phyloP scores from a whole-genome alignment of 2,113 vertebrate species.

The Cochlearius cochlearius region DNA sequence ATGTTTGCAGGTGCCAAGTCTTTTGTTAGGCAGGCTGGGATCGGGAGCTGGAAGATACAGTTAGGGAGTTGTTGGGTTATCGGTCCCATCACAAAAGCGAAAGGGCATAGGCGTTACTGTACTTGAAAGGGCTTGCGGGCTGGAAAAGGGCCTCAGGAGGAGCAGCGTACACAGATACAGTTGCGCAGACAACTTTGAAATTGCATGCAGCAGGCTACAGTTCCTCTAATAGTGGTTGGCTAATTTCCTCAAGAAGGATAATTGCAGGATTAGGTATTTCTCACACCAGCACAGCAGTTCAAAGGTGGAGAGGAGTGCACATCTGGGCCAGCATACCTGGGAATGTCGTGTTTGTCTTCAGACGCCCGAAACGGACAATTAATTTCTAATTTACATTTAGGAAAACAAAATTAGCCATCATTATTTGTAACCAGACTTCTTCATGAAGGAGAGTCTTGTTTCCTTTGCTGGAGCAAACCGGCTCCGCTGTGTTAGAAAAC shows the following conservation, averaged over 20 bases:
- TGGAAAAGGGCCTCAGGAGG: not conserved
- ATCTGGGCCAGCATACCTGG: not conserved
- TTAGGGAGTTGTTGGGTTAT: not conserved
- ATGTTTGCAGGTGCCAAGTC: not conserved
- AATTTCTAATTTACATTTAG: not conserved
- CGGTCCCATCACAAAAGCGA: not conserved
- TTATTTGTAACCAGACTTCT: not conserved
- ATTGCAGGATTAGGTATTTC: not conserved
- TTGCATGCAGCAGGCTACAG: not conserved
- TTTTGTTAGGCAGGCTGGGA: not conserved
- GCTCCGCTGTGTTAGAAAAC: not conserved
- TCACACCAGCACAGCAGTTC: not conserved
- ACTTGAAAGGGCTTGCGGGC: not conserved
- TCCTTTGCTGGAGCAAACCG: not conserved
- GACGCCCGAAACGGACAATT: not conserved
- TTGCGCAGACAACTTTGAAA: not conserved
- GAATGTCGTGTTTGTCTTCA: not conserved
- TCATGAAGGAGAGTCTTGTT: not conserved
- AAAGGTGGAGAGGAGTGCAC: not conserved
- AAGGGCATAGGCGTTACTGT: not conserved
- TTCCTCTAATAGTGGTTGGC: not conserved
- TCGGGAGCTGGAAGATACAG: not conserved
- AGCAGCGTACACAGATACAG: not conserved
- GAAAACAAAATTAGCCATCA: not conserved
- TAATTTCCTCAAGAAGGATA: not conserved